A percentile compares a stretch with the other conserved stretches of the same genome.
Evolutionary conservation across 2,113 vertebrate species (phyloP).

Genomic region (Donacobius atricapilla): DNA sequence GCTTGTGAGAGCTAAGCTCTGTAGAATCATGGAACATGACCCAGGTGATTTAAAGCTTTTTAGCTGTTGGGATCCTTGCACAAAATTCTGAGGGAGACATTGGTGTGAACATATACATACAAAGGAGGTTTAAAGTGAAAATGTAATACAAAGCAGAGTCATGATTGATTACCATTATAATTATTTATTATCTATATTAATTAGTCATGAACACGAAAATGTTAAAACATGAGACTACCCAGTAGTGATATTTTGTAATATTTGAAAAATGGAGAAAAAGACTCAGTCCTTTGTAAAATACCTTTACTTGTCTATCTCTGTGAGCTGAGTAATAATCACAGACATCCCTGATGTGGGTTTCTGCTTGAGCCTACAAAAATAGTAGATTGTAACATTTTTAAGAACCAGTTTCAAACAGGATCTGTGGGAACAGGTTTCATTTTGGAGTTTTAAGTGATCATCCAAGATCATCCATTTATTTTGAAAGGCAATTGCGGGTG

Average conservation of each 20-base stretch:
- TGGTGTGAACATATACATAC: neutral
- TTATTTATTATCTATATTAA: neutral
- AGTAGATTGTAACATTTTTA: neutral
- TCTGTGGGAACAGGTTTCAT: neutral
- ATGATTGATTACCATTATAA: neutral
- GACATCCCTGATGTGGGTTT: neutral
- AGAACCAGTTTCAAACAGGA: neutral
- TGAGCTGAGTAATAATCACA: neutral
- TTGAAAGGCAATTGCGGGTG: rapidly evolving
- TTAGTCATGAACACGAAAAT: neutral
- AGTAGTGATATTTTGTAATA: neutral
- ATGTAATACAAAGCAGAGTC: neutral
- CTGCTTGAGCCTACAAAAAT: neutral
- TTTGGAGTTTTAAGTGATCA: neutral
- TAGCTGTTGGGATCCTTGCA: neutral
- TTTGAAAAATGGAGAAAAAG: neutral
- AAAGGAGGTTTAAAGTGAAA: neutral
- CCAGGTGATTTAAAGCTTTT: neutral
- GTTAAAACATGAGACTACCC: neutral
- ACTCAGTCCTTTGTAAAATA: neutral
- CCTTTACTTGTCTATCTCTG: rapidly evolving
- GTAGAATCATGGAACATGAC: neutral
- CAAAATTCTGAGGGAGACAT: neutral
- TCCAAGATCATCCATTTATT: too few species aligned
- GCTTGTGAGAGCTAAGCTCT: neutral